Base-by-base conservation (phyloP, 2,113 vertebrate species). In the Elgaria multicarinata region DNA sequence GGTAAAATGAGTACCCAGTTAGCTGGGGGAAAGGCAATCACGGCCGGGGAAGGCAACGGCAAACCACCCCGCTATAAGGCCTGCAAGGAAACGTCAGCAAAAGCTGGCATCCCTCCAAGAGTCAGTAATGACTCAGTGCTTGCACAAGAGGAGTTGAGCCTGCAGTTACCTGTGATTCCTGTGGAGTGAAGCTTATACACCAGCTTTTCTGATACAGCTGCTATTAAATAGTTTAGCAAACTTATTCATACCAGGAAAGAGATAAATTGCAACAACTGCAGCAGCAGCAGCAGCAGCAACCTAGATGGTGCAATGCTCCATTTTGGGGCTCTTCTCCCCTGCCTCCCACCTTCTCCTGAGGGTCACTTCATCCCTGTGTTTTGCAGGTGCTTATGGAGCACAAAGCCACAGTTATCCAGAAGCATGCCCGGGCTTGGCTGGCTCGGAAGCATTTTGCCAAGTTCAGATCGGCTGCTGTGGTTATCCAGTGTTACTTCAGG, bases 381-480 rank as follows among this genome's bases (percentile, higher is more conserved):
- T 76, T 77, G 7, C 53, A 99, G 99, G 96, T 98, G 89, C 94
- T 99, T 0, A 18, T 66, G 7, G 98, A 99, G 94, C 98, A 99
- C 96, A 99, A 99, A 93, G 98, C 98, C 85, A 97, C 92, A 69
- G n/a, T 98, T 93, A 97, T 99, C 92, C 98, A 99, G 97, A 98
- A 96, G 95, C 82, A 93, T 0, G 83, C 93, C 0, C 98, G 98
- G 0, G 96, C 98, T 79, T 99, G 99, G 98, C 79, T 98, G 91
- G 97, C 97, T 44, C 97, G 98, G 28, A 95, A 10, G 78, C 95
- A 13, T 44, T 98, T 98, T 93, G 76, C 0, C 20, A 95, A 28
- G 0, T 81, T 97, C 2, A 95, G 96, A 0, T 12, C 89, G 0
- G 98, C 99, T 0, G 97, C 98, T 88, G 82, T 99, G 5, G 86